Base-by-base conservation (phyloP, 2,113 vertebrate species). In the Dasyornis broadbenti region DNA sequence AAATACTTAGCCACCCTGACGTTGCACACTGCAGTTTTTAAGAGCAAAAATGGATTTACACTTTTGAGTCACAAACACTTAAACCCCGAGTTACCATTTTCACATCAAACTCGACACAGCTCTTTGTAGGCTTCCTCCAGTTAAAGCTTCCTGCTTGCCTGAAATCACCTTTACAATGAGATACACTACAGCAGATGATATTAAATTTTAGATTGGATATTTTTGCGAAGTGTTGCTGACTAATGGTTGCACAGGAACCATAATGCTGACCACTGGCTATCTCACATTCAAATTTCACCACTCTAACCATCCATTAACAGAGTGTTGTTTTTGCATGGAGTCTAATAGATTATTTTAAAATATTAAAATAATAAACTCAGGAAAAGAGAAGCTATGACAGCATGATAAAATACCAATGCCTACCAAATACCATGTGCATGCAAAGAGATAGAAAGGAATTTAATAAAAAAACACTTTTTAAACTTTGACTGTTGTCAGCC, bases 211-310 rank as follows among this genome's bases (percentile, higher is more conserved):
- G 78, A 49, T 22, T 27, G n/a, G 56, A 20, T 82, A 61, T 82
- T 82, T 63, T 68, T 45, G 49, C 3, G 1, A 91, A 82, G 68
- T 4, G 53, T 30, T 94, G 54, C 65, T 87, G 70, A 94, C 65
- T 92, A 93, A 91, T 63, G 78, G 54, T n/a, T 86, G 72, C 61
- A 89, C 3, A 10, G 31, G 77, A 93, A 71, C 49, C 33, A 37
- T 59, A 90, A 70, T 39, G 54, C 78, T 91, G 93, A 80, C 78
- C 11, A 0, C 65, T 72, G 53, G 50, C 61, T 71, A n/a, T 26
- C 89, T 86, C 26, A 7, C 69, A 78, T 68, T 86, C 31, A 49
- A 76, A 68, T 69, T 79, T 77, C 65, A 56, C 66, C 71, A 76
- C 61, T 68, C 81, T 52, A 69, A 42, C 50, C 71, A 53, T 76